These are phyloP conservation scores for Intellagama lesueurii DNA, from an alignment of 2,797 vertebrate genomes.

Conservation along the genomic window DNA sequence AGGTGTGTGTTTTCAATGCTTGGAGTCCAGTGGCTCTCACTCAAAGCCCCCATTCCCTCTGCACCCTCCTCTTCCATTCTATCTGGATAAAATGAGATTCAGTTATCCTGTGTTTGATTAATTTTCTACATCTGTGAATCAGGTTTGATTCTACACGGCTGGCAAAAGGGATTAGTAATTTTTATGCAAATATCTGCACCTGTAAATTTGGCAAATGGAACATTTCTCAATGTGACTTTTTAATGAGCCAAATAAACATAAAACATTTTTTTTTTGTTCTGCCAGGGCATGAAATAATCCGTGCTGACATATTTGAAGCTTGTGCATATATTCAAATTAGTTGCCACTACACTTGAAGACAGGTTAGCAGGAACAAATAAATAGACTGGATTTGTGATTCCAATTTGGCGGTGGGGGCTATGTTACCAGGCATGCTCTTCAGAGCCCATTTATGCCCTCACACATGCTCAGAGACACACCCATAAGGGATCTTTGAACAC, in stretches of 20 bases:
- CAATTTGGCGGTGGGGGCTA: background rate
- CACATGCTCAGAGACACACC: too few relatives aligned
- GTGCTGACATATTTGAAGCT: background rate
- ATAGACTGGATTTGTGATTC: background rate
- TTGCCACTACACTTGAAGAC: background rate
- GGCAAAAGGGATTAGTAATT: background rate
- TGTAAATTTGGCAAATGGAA: constrained; percentile 24
- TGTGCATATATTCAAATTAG: background rate
- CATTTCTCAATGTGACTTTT: background rate
- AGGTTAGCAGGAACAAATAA: background rate
- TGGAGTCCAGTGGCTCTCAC: background rate
- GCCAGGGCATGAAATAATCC: background rate
- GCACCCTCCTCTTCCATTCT: background rate
- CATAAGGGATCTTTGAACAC: too few relatives aligned
- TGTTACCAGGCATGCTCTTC: too few relatives aligned
- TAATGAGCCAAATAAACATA: constrained; percentile 19
- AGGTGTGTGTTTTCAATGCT: background rate
- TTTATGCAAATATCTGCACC: constrained; percentile 5
- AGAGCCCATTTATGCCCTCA: too few relatives aligned
- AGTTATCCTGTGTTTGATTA: background rate
- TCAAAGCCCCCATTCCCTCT: background rate
- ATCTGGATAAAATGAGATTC: background rate
- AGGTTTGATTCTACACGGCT: constrained; percentile 4
- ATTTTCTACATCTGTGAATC: constrained; percentile 4
- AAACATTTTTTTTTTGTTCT: background rate